These are phyloP conservation scores for Geopemphigus sp. DNA, from an alignment of 1,140 invertebrate species.

Conservation along the genomic window DNA sequence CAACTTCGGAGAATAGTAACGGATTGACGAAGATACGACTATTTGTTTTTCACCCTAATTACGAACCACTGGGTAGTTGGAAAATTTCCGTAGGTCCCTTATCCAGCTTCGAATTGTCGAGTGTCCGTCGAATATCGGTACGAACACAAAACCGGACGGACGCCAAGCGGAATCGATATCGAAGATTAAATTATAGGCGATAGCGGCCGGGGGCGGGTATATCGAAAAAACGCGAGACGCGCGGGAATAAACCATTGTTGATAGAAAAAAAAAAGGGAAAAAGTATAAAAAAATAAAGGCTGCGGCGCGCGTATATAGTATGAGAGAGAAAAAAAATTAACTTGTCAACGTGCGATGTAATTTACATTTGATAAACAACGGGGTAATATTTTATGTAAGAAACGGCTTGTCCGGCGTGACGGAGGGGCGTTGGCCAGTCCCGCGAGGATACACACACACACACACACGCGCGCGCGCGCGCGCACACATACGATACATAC, in stretches of 20 bases:
- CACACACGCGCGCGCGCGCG: no score
- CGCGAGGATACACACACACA: constrained; percentile 21
- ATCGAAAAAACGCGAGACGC: no score
- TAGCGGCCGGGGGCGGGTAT: neutral
- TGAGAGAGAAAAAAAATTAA: constrained; percentile 43
- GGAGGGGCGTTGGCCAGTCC: constrained; percentile 30
- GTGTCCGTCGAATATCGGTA: no score
- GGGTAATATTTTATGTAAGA: constrained; percentile 49
- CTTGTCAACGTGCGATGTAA: constrained; percentile 47
- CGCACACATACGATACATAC: no score
- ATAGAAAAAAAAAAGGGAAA: constrained; percentile 4
- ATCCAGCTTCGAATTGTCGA: no score
- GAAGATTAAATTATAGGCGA: neutral
- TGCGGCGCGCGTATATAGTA: neutral
- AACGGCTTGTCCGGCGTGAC: constrained; percentile 46
- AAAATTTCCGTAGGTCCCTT: no score
- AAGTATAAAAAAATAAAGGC: neutral
- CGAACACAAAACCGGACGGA: no score
- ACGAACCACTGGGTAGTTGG: no score
- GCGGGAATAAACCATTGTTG: constrained; percentile 2
- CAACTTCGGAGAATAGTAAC: no score
- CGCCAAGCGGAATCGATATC: no score
- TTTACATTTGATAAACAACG: constrained; percentile 50
- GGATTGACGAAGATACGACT: no score
- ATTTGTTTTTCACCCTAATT: no score